Conservation (phyloP, 2,888 invertebrate genomes). For the Marronus borbonicus region DNA sequence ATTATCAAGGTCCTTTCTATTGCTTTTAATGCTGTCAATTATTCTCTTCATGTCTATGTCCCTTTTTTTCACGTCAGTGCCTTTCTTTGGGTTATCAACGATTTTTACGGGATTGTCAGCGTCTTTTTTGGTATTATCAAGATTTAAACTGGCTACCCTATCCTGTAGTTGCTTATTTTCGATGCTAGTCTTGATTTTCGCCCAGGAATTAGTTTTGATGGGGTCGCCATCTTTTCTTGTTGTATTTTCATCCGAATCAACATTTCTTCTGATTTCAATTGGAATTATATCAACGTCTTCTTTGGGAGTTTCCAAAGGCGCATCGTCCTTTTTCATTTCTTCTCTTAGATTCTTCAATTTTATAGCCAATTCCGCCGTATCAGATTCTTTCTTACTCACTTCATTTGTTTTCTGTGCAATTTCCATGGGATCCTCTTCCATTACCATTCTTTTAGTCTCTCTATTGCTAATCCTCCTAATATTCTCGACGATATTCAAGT, state of each 20-base stretch:
- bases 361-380: neutral
- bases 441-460: neutral
- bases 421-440: neutral
- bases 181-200: neutral
- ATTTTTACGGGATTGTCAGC: neutral
- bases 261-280: neutral
- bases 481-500: neutral
- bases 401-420: neutral
- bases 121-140: neutral
- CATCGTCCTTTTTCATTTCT: constrained; percentile 2
- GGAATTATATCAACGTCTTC: neutral
- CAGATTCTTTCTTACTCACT: neutral
- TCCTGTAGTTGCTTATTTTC: neutral
- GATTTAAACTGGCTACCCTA: neutral
- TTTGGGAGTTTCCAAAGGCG: neutral
- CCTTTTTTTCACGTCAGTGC: neutral
- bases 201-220: neutral
- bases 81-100: neutral
- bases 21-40: neutral
- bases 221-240: neutral
- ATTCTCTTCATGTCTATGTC: neutral
- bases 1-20: neutral
- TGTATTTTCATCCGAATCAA: neutral
- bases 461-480: neutral
- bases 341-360: neutral